These are phyloP conservation scores for Atherinosoma microstoma DNA, from an alignment of 2,797 vertebrate genomes.

Conservation along the genomic window DNA sequence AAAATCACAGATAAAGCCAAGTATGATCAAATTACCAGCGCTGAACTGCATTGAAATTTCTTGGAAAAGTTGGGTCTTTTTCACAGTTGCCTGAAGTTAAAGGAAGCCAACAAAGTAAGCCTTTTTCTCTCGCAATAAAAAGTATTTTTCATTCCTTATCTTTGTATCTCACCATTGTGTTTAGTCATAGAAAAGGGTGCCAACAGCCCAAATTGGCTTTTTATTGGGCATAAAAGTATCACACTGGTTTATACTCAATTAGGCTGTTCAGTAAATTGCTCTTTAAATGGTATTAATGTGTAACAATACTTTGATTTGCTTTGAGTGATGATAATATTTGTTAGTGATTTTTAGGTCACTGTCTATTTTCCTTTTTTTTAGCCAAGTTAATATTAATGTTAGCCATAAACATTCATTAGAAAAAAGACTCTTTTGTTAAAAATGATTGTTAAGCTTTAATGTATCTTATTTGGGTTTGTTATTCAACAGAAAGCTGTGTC, in stretches of 20 bases:
- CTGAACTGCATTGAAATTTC: not conserved
- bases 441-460: slow-evolving; percentile 9
- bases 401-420: slow-evolving; percentile 10
- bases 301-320: not conserved
- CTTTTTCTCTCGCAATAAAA: no score
- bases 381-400: slow-evolving; percentile 19
- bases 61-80: not conserved
- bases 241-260: not conserved
- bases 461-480: slow-evolving; percentile 46
- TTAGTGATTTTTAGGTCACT: not conserved
- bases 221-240: not conserved
- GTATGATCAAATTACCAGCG: not conserved
- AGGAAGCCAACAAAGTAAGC: not conserved
- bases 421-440: not conserved
- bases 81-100: not conserved
- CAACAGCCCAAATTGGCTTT: not conserved
- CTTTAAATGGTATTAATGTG: no score
- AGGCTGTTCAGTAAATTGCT: not conserved
- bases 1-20: not conserved
- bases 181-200: not conserved
- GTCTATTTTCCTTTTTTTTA: slow-evolving; percentile 19
- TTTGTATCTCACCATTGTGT: not conserved
- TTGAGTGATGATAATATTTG: not conserved
- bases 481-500: slow-evolving; percentile 85
- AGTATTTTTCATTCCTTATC: not conserved